Evolutionary conservation across 2,113 vertebrate species (phyloP).

Genomic region (Potamarius usumacintae): DNA sequence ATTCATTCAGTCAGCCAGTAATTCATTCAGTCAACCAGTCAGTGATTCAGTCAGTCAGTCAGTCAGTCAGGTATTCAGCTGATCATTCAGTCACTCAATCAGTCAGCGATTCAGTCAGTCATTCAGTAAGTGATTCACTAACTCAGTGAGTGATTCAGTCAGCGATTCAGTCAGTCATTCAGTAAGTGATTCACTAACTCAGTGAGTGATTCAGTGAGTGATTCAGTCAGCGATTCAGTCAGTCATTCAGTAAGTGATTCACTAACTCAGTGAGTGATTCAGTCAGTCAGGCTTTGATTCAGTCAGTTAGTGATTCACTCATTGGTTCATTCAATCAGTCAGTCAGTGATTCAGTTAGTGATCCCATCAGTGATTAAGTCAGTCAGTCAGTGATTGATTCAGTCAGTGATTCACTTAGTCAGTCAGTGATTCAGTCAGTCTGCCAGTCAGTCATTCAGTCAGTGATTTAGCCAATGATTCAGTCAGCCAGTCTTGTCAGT

Average conservation of each 20-base stretch:
- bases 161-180: background rate
- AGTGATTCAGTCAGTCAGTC: background rate
- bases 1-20: no score
- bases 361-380: background rate
- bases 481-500: background rate
- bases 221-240: no score
- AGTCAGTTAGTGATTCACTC: background rate
- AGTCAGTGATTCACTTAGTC: background rate
- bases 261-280: no score
- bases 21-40: no score
- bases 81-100: background rate
- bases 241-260: no score
- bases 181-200: no score
- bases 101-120: background rate
- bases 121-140: no score
- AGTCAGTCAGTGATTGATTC: background rate
- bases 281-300: background rate
- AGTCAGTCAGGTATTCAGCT: background rate
- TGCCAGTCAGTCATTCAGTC: background rate
- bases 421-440: background rate
- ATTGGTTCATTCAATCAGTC: background rate
- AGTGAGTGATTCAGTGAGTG: no score
- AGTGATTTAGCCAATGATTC: background rate
- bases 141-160: background rate
- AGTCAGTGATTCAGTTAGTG: background rate